phyloP scores from a whole-genome alignment of 2,888 invertebrate genomes.

The Eilema depressum region DNA sequence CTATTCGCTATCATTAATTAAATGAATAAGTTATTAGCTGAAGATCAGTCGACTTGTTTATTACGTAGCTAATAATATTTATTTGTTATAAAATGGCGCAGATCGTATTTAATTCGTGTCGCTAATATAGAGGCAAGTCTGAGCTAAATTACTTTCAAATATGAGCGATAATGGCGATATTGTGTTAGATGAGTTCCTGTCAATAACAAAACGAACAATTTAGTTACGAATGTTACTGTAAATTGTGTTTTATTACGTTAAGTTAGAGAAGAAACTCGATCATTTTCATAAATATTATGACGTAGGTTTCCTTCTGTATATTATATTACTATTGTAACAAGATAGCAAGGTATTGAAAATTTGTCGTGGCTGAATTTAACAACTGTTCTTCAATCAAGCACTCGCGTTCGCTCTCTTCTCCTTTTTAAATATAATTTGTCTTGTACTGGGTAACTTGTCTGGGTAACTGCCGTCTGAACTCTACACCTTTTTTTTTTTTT shows the following conservation, averaged over 20 bases:
- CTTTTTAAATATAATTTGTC: no score
- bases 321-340: not conserved
- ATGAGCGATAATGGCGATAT: not conserved
- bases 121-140: not conserved
- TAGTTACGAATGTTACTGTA: not conserved
- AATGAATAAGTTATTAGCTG: not conserved
- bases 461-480: no score
- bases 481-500: no score
- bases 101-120: not conserved
- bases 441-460: no score
- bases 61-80: not conserved
- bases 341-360: not conserved
- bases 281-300: not conserved
- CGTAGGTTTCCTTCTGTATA: not conserved
- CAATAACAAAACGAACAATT: not conserved
- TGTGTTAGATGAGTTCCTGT: constrained; percentile 1
- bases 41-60: not conserved
- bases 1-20: not conserved
- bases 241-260: not conserved
- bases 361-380: no score
- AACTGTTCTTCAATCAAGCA: no score
- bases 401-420: no score
- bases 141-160: not conserved
- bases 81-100: not conserved
- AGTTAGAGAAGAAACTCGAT: not conserved